Base-by-base conservation (phyloP, 2,113 vertebrate species). In the Gadus macrocephalus region DNA sequence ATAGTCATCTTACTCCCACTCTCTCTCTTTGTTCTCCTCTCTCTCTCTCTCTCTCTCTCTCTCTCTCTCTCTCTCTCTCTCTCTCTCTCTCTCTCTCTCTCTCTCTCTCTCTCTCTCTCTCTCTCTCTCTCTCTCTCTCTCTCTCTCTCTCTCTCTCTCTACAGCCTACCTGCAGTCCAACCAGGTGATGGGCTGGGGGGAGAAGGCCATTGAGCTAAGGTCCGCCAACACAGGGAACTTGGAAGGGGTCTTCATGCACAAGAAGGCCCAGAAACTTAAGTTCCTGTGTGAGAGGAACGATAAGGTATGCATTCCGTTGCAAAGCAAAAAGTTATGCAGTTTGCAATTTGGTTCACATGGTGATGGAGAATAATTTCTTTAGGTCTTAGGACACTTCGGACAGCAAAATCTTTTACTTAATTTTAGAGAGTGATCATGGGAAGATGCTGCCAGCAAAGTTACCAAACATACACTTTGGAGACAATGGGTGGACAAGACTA, bases 261-360 rank as follows among this genome's bases (percentile, higher is more conserved):
- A 96, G 78, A 95, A 96, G 81, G 94, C 95, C 60, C 96, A 98
- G 88, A 97, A 96, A 68, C 92, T 98, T 74, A 98, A 98, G 90
- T 98, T 98, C 81, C 89, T 98, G 0, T 98, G 97, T 84, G 94
- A 96, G 85, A 92, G 95, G 85, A 98, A 98, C 16, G 96, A 98
- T 90, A 99, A 99, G 94, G 97, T 98, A 62, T 0, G 62, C 25
- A 42, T 42, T 42, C 42, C 11, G 6, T 9, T 49, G 8, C 42
- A 14, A 49, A 4, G 31, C 31, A 35, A 5, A 5, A 35, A 35
- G 31, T 5, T 1, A 35, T 35, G 31, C 6, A 35, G 25, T 25
- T 25, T 35, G 31, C 6, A 4, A 35, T 35, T 35, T 35, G 31
- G 31, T 49, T 49, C 9, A 49, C 42, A 12, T 49, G 53, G 20